Evolutionary conservation across 2,797 vertebrate genomes (phyloP).

Genomic region (Artibeus lituratus): DNA sequence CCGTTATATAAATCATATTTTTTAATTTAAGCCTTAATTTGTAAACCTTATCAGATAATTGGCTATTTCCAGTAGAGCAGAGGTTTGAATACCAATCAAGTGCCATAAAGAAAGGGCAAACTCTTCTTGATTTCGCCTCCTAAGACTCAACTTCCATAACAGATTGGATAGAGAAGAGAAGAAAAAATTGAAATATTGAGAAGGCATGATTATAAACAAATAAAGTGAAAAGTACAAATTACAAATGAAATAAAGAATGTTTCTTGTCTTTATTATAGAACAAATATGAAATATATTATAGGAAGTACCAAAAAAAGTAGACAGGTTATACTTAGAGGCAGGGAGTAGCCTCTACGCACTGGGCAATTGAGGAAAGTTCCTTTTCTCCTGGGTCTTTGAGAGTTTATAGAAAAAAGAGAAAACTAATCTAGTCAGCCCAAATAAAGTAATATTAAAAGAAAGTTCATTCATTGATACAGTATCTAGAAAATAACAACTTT

Average conservation of each 20-base stretch:
- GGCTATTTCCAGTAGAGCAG: neutral
- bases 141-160: neutral
- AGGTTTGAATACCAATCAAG: neutral
- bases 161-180: neutral
- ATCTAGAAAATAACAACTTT: neutral
- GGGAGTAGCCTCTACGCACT: neutral
- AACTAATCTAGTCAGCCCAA: neutral
- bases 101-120: neutral
- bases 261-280: neutral
- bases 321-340: neutral
- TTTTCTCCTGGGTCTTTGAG: neutral
- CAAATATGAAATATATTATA: neutral
- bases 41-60: neutral
- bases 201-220: neutral
- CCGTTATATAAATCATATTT: neutral
- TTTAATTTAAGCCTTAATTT: slow-evolving; percentile 19
- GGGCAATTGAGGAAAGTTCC: neutral
- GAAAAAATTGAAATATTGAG: neutral
- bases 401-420: neutral
- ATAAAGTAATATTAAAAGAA: neutral
- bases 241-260: neutral
- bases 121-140: neutral
- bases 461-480: neutral
- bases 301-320: neutral
- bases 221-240: neutral